Evolutionary conservation across 2,113 vertebrate species (phyloP).

Genomic region (Pterophyllum scalare): DNA sequence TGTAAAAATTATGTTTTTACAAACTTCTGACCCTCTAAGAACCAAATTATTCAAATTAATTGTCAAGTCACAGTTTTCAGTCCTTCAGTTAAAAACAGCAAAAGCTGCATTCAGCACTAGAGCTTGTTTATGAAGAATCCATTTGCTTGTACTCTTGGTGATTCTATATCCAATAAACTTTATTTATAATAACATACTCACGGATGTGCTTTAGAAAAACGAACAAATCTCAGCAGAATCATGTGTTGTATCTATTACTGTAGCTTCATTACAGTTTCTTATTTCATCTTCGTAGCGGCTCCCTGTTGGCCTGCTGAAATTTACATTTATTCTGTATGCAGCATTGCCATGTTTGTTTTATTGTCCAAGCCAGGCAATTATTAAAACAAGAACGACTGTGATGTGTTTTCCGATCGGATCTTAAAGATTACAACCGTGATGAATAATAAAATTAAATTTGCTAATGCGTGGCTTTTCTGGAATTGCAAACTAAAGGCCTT

Average conservation of each 20-base stretch:
- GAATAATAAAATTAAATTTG: slow-evolving; percentile 58
- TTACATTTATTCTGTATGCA: slow-evolving; percentile 69
- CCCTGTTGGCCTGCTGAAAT: slow-evolving; percentile 63
- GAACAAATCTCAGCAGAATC: slow-evolving; percentile 26
- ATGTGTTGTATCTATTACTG: slow-evolving; percentile 30
- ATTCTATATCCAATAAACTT: neutral
- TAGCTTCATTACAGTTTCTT: slow-evolving; percentile 53
- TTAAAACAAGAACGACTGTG: slow-evolving; percentile 56
- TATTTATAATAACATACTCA: slow-evolving; percentile 5
- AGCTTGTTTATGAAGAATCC: neutral
- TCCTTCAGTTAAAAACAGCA: neutral
- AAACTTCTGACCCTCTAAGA: neutral
- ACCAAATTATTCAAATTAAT: neutral
- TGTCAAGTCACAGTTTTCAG: neutral
- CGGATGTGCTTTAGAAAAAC: neutral
- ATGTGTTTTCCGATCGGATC: slow-evolving; percentile 64
- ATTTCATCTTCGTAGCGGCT: slow-evolving; percentile 47
- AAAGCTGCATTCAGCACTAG: neutral
- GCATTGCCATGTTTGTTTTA: slow-evolving; percentile 48
- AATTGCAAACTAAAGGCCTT: slow-evolving; percentile 13
- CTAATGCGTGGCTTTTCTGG: slow-evolving; percentile 24
- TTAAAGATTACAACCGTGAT: slow-evolving; percentile 55
- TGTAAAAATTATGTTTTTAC: neutral
- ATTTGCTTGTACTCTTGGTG: neutral
- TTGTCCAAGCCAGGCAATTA: slow-evolving; percentile 61